Evolutionary conservation across 2,113 vertebrate species (phyloP).

Genomic region (Girardinichthys multiradiatus): DNA sequence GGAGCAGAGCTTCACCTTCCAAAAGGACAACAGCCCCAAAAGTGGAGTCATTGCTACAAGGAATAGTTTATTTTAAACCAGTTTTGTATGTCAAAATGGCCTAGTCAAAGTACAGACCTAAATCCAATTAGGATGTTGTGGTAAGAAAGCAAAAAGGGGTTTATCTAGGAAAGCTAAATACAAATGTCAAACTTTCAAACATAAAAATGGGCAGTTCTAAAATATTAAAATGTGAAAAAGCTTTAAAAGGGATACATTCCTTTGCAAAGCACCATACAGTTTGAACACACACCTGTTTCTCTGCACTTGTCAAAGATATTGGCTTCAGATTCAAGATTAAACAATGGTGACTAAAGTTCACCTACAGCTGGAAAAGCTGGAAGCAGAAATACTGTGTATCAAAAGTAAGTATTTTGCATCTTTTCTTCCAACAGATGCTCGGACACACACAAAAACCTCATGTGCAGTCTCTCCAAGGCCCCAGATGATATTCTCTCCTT

Average conservation of each 20-base stretch:
- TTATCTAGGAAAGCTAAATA: too few relatives aligned
- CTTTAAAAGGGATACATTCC: too few relatives aligned
- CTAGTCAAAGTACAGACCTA: too few relatives aligned
- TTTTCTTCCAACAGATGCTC: background rate
- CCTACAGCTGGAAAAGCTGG: conserved; percentile 30
- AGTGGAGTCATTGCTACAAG: background rate
- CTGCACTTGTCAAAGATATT: conserved; percentile 14
- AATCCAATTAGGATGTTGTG: too few relatives aligned
- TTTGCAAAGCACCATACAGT: background rate
- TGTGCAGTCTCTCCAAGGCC: conserved; percentile 56
- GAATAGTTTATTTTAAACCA: background rate
- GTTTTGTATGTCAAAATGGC: background rate
- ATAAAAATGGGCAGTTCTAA: background rate
- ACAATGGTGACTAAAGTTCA: conserved; percentile 33
- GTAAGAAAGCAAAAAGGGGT: too few relatives aligned
- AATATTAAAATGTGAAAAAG: background rate
- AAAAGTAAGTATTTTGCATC: conserved; percentile 27
- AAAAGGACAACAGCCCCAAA: too few relatives aligned
- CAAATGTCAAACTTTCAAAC: background rate
- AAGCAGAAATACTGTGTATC: conserved; percentile 38
- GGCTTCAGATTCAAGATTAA: conserved; percentile 21
- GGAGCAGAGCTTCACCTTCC: too few relatives aligned
- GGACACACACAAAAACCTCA: conserved; percentile 50
- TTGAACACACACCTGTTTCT: conserved; percentile 21
- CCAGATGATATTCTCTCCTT: conserved; percentile 66